These are phyloP conservation scores for Gallinago nigripennis DNA, from an alignment of 2,797 vertebrate species.

Conservation along the genomic window DNA sequence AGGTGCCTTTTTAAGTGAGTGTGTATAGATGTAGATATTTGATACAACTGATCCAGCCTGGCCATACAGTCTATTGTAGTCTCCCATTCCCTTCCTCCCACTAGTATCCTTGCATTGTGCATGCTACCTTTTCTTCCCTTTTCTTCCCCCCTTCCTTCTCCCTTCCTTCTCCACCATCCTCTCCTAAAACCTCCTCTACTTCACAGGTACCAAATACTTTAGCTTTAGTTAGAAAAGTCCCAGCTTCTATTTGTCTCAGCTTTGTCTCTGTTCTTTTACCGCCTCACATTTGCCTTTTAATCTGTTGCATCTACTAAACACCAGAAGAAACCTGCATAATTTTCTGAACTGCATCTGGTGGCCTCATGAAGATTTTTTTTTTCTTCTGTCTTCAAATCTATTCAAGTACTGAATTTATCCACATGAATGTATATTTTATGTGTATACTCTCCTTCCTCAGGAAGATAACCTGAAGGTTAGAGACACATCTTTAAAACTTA, in stretches of 20 bases:
- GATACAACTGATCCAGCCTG: background rate
- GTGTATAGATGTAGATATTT: background rate
- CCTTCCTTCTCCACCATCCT: background rate
- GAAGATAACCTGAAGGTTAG: background rate
- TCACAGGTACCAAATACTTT: background rate
- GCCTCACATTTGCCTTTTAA: background rate
- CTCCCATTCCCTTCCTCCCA: background rate
- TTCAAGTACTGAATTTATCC: background rate
- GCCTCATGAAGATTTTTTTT: background rate
- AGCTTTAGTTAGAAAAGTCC: background rate
- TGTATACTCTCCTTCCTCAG: background rate
- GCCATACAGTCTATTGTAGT: background rate
- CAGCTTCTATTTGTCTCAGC: background rate
- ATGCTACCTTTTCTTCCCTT: background rate
- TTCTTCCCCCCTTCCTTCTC: fast-evolving
- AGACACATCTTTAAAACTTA: background rate
- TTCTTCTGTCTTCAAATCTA: background rate
- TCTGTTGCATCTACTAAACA: background rate
- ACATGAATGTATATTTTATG: background rate
- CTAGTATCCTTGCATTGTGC: background rate
- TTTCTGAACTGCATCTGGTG: background rate
- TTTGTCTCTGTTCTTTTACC: background rate
- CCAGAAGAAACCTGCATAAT: background rate
- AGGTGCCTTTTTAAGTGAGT: background rate
- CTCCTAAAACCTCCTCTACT: background rate